phyloP scores from a whole-genome alignment of 2,113 vertebrate species.

The Lipotes vexillifer region DNA sequence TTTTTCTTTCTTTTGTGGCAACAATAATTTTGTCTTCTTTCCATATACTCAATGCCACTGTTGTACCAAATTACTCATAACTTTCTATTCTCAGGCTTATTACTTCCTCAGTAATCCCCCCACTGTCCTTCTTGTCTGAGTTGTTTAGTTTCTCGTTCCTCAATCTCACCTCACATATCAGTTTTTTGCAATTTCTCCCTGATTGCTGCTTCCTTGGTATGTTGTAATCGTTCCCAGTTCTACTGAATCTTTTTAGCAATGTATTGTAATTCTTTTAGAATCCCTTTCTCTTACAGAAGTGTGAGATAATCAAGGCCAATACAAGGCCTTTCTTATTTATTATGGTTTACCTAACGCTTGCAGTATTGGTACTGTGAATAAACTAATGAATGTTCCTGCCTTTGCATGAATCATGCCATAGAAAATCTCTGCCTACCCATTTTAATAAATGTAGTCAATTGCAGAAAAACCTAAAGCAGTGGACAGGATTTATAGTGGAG shows the following conservation, averaged over 20 bases:
- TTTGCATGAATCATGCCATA: not conserved
- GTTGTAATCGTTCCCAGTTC: not conserved
- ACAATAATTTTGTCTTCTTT: not conserved
- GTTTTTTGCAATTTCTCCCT: not conserved
- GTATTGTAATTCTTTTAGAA: not conserved
- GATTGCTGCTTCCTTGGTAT: not conserved
- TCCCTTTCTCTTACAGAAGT: not conserved
- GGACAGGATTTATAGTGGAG: not conserved
- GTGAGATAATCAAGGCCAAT: not conserved
- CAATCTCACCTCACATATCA: not conserved
- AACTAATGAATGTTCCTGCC: not conserved
- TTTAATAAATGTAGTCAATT: not conserved
- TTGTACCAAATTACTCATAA: not conserved
- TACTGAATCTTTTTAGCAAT: not conserved
- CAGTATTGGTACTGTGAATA: not conserved
- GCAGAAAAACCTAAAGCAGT: not conserved
- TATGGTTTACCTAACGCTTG: not conserved
- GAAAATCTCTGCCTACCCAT: not conserved
- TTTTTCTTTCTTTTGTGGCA: not conserved
- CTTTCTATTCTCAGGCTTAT: not conserved
- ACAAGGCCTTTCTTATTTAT: not conserved
- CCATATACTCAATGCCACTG: not conserved
- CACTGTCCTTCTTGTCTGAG: not conserved
- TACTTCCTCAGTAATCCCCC: not conserved
- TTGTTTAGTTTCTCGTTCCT: not conserved